phyloP scores from a whole-genome alignment of 92 coral and sea anemone species.

The Diadumene lineata region DNA sequence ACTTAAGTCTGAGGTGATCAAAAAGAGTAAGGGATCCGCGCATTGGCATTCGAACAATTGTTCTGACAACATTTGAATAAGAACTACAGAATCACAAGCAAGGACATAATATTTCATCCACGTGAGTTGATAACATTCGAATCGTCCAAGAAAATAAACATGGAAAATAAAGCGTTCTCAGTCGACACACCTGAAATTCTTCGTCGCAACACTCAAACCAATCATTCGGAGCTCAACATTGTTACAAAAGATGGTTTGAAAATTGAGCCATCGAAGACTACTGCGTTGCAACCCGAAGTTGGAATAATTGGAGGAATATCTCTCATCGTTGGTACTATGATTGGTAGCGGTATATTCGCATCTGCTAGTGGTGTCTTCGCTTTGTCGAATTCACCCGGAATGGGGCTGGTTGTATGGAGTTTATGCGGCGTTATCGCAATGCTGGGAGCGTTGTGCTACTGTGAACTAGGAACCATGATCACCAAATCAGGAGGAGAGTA shows the following conservation, averaged over 20 bases:
- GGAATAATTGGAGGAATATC: slow-evolving; percentile 51
- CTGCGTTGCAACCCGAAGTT: slow-evolving; percentile 44
- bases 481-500: slow-evolving; percentile 52
- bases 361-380: slow-evolving; percentile 67
- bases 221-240: background rate
- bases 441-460: slow-evolving; percentile 73
- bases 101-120: background rate
- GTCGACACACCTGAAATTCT: background rate
- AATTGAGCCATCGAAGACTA: slow-evolving; percentile 11
- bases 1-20: background rate
- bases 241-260: too few species aligned
- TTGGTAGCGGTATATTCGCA: slow-evolving; percentile 80
- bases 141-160: too few species aligned
- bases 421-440: slow-evolving; percentile 71
- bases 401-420: slow-evolving; percentile 62
- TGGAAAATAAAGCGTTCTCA: slow-evolving; percentile 7
- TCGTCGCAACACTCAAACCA: background rate
- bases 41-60: too few species aligned
- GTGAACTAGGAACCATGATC: slow-evolving; percentile 56
- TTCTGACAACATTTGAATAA: too few species aligned
- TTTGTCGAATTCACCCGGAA: slow-evolving; percentile 54
- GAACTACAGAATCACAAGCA: background rate
- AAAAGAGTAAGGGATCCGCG: background rate
- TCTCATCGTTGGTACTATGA: slow-evolving; percentile 73
- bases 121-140: background rate